A percentile compares a stretch with the other conserved stretches of the same genome.
phyloP scores from a whole-genome alignment of 1,140 invertebrate species.

The Drosophila virilis region DNA sequence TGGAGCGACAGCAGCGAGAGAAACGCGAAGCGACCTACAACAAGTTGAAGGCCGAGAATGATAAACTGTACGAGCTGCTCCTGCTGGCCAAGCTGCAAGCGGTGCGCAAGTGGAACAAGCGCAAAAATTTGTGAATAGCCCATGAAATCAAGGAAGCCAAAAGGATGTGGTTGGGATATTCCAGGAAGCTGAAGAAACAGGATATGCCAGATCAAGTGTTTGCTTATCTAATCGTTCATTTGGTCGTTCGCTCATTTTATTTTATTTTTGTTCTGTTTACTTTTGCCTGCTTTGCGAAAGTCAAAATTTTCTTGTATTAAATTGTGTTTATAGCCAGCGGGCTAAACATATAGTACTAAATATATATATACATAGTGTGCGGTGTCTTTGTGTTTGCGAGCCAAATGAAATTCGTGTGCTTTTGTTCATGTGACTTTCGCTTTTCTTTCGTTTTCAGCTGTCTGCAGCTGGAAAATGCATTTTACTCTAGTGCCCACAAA shows the following conservation, averaged over 20 bases:
- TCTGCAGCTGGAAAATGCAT: conserved; percentile 21
- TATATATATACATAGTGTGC: not conserved
- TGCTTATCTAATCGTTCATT: not conserved
- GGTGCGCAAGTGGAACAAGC: not conserved
- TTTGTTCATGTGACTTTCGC: conserved; percentile 61
- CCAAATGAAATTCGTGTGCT: conserved; percentile 20
- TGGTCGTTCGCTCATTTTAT: not conserved
- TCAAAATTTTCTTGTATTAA: conserved; percentile 10
- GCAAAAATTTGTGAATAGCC: too few species aligned
- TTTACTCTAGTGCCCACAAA: conserved; percentile 37
- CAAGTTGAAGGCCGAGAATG: not conserved
- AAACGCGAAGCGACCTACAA: not conserved
- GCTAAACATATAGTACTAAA: not conserved
- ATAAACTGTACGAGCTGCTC: conserved; percentile 6
- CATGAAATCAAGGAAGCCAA: not conserved
- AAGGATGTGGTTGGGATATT: too few species aligned
- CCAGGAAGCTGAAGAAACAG: too few species aligned
- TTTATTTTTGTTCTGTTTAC: not conserved
- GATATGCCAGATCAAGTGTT: not conserved
- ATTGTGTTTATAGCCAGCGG: not conserved
- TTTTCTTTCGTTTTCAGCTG: conserved; percentile 20
- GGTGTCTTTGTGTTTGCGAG: not conserved
- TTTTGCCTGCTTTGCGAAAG: not conserved
- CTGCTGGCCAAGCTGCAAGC: not conserved
- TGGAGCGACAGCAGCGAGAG: conserved; percentile 13